Evolutionary conservation across 2,888 invertebrate genomes (phyloP).

Genomic region (Cancer borealis): DNA sequence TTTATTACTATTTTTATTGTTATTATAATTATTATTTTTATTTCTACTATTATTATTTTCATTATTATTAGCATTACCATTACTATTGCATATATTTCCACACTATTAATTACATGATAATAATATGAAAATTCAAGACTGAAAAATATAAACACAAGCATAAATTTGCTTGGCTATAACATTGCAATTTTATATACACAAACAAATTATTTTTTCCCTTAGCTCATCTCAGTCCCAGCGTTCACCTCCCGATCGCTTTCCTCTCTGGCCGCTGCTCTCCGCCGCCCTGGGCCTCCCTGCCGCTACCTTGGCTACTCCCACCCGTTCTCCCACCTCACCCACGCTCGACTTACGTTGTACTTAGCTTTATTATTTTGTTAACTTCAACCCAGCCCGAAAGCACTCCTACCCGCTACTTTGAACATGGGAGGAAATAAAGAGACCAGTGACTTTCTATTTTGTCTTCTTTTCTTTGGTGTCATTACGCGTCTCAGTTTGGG

Average conservation of each 20-base stretch:
- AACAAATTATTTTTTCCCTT: background rate
- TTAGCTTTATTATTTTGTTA: conserved; percentile 37
- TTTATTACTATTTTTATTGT: background rate
- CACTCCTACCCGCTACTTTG: background rate
- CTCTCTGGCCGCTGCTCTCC: background rate
- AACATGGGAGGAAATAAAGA: background rate
- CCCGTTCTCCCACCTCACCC: background rate
- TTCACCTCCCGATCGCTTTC: background rate
- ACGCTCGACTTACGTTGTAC: background rate
- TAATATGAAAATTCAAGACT: too few species aligned
- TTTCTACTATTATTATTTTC: background rate
- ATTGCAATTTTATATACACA: too few species aligned
- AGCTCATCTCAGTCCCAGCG: background rate
- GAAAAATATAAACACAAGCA: background rate
- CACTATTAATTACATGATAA: background rate
- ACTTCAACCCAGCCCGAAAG: background rate
- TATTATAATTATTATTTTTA: background rate
- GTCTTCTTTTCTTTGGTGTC: background rate
- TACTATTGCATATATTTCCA: background rate
- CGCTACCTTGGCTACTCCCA: conserved; percentile 30
- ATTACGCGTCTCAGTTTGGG: conserved; percentile 38
- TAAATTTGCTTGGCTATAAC: background rate
- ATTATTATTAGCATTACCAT: background rate
- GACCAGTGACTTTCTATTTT: background rate
- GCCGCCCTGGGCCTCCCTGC: conserved; percentile 7